Evolutionary conservation across 2,113 vertebrate species (phyloP), one percentile per base, ranked within the genome.

Genomic region (Gadus macrocephalus): DNA sequence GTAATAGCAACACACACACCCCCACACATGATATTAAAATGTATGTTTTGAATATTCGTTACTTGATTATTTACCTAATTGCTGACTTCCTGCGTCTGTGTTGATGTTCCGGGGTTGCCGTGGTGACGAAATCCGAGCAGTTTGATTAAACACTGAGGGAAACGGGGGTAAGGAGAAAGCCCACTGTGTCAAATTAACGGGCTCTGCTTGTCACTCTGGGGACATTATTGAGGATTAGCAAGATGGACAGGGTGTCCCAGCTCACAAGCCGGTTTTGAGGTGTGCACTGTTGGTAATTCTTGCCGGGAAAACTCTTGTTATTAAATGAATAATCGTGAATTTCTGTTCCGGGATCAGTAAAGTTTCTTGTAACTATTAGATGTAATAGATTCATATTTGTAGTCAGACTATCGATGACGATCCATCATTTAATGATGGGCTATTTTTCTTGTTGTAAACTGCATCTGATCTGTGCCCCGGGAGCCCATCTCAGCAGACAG

Each of bases 111-210:
- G 8, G 42, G 6, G 8, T 58, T 58, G 15, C 55, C 55, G n/a
- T 58, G n/a, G 55, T 5, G 55, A 16, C n/a, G 9, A 58, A 49
- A 49, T 49, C 42, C 42, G 16, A 16, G n/a, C 55, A 58, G 55
- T 58, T 17, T 58, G 55, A n/a, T 58, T 58, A 16, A 62, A 35
- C 8, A 9, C 42, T 42, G n/a, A 49, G 64, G 64, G 19, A 65
- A 65, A 55, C 55, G 49, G 58, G 70, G 2, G 62, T 31, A 20
- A 66, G 59, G 66, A 38, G 31, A 38, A 5, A 64, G 17, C 77
- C 84, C 83, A 53, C 19, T 81, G 68, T 66, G 61, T 73, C 78
- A 81, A 83, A 89, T 90, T 83, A 84, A 76, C 69, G 68, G 61
- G 63, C 38, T 27, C 28, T 71, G 42, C 28, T 64, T 73, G 65